Conservation (phyloP, 2,888 invertebrate genomes). For the Spicauda simplicius region DNA sequence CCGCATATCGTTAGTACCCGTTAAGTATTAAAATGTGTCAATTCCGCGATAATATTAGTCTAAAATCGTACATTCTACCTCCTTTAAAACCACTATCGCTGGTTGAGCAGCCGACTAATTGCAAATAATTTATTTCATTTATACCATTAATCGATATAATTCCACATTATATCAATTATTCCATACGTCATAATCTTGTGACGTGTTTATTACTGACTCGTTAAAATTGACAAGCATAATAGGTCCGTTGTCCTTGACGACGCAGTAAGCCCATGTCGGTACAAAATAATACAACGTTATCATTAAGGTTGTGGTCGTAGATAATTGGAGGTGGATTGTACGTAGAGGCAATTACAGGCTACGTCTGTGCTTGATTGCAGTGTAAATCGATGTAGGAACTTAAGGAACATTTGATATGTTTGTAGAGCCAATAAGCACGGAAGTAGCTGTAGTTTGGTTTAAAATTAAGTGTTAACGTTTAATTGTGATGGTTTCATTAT, state of each 20-base stretch:
- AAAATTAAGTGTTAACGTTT: too few relatives aligned
- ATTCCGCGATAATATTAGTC: too few relatives aligned
- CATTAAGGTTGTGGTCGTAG: conserved; percentile 18
- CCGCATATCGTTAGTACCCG: too few relatives aligned
- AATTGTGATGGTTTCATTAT: too few relatives aligned
- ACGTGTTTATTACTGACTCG: neutral
- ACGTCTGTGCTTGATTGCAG: conserved; percentile 20
- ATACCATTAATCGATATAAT: too few relatives aligned
- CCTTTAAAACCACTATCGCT: too few relatives aligned
- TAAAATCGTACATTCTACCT: too few relatives aligned
- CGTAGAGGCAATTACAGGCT: conserved; percentile 21
- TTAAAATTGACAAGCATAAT: conserved; percentile 1
- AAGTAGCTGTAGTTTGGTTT: too few relatives aligned
- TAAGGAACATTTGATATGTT: neutral
- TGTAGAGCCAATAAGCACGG: neutral
- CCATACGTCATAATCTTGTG: neutral
- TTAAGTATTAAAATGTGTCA: too few relatives aligned
- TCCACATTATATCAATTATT: too few relatives aligned
- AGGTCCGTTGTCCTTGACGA: neutral
- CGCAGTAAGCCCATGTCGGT: neutral
- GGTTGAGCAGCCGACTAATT: too few relatives aligned
- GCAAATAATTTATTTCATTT: too few relatives aligned
- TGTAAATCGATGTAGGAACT: conserved; percentile 13
- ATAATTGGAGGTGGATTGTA: conserved; percentile 21
- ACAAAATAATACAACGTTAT: conserved; percentile 19